A percentile compares a stretch with the other conserved stretches of the same genome.
These are phyloP conservation scores for Lasioglossum vierecki DNA, from an alignment of 2,888 invertebrate species.

Conservation along the genomic window DNA sequence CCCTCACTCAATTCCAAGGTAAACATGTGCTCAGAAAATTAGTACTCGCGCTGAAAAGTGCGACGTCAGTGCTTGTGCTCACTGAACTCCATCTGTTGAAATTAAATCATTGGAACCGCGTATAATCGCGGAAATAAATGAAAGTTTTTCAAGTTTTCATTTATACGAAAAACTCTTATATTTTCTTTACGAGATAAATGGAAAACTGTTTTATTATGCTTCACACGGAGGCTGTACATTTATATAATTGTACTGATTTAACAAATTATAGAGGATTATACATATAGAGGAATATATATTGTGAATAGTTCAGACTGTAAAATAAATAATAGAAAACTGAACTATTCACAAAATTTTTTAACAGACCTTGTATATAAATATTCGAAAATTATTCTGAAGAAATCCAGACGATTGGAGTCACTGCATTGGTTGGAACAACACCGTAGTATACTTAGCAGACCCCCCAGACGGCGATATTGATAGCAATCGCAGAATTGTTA, in stretches of 20 bases:
- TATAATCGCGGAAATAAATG: neutral
- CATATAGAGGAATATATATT: too few relatives aligned
- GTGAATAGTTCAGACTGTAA: neutral
- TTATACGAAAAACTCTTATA: neutral
- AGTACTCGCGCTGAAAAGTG: neutral
- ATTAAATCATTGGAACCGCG: neutral
- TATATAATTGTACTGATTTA: too few relatives aligned
- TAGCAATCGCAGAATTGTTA: neutral
- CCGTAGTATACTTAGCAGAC: neutral
- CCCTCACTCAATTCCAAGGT: constrained; percentile 96
- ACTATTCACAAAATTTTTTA: neutral
- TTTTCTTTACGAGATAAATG: neutral
- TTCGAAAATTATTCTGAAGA: neutral
- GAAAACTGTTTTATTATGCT: neutral
- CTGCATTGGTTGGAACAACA: neutral
- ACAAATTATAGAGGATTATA: too few relatives aligned
- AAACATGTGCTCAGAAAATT: constrained; percentile 76
- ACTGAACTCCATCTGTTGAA: neutral
- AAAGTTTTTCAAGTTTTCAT: neutral
- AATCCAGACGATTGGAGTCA: neutral
- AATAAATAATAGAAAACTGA: neutral
- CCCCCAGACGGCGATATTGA: neutral
- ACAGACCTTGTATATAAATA: neutral
- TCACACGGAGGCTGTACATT: neutral
- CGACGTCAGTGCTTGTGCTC: neutral